Conservation (phyloP, 2,888 invertebrate species). For the Noctua janthe region DNA sequence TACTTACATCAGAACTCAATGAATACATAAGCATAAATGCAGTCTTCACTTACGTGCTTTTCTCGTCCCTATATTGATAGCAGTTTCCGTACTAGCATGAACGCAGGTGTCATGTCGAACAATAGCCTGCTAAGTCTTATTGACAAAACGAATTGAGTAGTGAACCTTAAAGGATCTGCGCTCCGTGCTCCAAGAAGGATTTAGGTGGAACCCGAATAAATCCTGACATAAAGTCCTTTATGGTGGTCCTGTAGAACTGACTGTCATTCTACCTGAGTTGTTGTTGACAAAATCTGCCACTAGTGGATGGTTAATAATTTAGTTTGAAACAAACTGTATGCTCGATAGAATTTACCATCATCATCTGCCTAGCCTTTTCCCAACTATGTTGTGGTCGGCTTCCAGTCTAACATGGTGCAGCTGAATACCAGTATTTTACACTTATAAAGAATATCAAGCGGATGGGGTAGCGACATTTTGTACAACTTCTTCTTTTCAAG, state of each 20-base stretch:
- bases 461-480: slow-evolving; percentile 13
- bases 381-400: too few relatives aligned
- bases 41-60: not conserved
- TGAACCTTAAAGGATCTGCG: slow-evolving; percentile 29
- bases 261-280: not conserved
- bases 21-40: not conserved
- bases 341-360: not conserved
- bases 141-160: slow-evolving; percentile 43
- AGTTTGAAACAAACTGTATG: not conserved
- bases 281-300: not conserved
- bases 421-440: not conserved
- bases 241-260: not conserved
- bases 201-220: slow-evolving; percentile 37
- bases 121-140: slow-evolving; percentile 40
- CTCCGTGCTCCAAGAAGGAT: slow-evolving; percentile 30
- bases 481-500: not conserved
- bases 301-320: not conserved
- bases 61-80: not conserved
- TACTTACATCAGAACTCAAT: not conserved
- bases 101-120: slow-evolving; percentile 19
- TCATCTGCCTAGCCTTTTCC: too few relatives aligned
- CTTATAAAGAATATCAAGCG: slow-evolving; percentile 46
- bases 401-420: too few relatives aligned
- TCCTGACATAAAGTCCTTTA: slow-evolving; percentile 6
- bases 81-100: not conserved